Base-by-base conservation (phyloP, 2,797 vertebrate species). In the Oreortyx pictus region DNA sequence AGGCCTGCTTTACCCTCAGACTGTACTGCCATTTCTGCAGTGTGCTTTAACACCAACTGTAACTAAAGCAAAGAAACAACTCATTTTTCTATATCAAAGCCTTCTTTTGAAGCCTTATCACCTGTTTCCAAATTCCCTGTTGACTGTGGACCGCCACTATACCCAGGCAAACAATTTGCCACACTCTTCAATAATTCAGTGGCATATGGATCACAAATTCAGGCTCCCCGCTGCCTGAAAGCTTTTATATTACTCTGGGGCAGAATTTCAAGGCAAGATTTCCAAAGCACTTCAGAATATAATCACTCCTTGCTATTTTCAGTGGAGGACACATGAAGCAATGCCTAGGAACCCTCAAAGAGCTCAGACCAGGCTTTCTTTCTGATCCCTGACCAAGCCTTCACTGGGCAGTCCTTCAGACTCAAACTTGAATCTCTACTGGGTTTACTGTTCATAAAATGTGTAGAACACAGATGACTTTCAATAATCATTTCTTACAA, bases 181-280 rank as follows among this genome's bases (percentile, higher is more conserved):
- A 78, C 33, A 29, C 82, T 82, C 57, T 56, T 86, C 68, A 77
- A n/a, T 49, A 90, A 83, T 41, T 81, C 35, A 56, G 75, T 31
- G 67, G 24, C 39, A 29, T 67, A 60, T 23, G 59, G 79, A 67
- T 43, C 60, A 20, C 1, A 1, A 89, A 85, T 79, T 89, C 64
- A 92, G 41, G 31, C 31, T 76, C 27, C 72, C 54, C 74, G 75
- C 50, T 78, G 25, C 70, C 68, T 82, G 65, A 87, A 89, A 92
- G 78, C 11, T 85, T 84, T 90, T 92, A 20, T 74, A 27, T 72
- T 46, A 85, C 62, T 90, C 43, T 49, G 31, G 35, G 22, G 72
- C 59, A 87, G 46, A 92, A 89, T 82, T 91, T 94, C 68, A 93
- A 82, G 84, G 54, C 62, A 80, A 87, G 50, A 72, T 80, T 92